phyloP scores from a whole-genome alignment of 2,797 vertebrate species.

The Myotis myotis region DNA sequence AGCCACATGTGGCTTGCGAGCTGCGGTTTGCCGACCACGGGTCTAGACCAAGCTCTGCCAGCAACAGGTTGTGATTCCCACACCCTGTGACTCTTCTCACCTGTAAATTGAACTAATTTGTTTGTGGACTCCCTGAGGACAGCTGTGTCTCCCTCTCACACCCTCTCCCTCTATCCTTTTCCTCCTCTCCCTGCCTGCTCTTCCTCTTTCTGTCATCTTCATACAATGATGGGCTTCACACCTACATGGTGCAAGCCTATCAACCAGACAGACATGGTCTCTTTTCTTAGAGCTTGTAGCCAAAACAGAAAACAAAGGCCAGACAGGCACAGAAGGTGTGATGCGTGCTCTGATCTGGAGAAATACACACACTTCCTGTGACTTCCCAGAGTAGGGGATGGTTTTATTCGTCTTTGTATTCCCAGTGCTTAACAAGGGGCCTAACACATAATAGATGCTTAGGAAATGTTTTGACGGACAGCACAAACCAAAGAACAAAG shows the following conservation, averaged over 20 bases:
- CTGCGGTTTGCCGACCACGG: no score
- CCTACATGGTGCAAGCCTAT: not conserved
- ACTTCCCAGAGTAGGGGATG: not conserved
- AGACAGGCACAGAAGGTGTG: no score
- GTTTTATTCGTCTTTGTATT: not conserved
- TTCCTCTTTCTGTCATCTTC: not conserved
- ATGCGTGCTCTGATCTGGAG: not conserved
- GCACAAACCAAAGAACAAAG: not conserved
- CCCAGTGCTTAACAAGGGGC: not conserved
- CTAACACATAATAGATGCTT: not conserved
- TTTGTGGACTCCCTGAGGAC: not conserved
- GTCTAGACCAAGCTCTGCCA: not conserved
- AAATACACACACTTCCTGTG: not conserved
- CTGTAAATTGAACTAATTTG: not conserved
- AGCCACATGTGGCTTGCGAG: no score
- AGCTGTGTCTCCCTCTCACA: not conserved
- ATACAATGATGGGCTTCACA: not conserved
- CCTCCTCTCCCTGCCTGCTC: no score
- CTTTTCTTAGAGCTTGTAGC: not conserved
- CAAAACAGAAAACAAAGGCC: not conserved
- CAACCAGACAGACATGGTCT: not conserved
- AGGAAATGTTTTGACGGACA: not conserved
- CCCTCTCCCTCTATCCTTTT: not conserved
- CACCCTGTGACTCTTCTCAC: no score
- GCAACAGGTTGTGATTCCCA: not conserved